phyloP scores from a whole-genome alignment of 2,888 invertebrate species.

The Sepiola atlantica region DNA sequence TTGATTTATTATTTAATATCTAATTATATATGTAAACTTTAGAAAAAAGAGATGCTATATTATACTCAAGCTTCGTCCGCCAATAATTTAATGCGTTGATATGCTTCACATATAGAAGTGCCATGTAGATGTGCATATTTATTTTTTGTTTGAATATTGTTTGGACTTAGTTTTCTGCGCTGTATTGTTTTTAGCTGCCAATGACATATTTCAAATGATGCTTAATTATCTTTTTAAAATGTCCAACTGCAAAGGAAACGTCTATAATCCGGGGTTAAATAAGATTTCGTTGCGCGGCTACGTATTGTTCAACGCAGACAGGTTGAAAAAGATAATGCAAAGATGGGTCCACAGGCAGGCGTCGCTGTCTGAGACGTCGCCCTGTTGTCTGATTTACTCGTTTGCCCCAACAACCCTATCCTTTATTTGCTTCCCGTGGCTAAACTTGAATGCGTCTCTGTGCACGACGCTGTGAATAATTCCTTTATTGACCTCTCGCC shows the following conservation, averaged over 20 bases:
- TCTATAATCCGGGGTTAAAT: neutral
- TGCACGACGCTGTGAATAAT: slow-evolving; percentile 32
- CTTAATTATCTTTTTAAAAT: neutral
- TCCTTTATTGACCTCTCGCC: neutral
- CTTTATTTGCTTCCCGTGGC: neutral
- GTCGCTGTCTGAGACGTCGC: neutral
- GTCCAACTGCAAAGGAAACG: neutral
- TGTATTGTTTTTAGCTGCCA: too few relatives aligned
- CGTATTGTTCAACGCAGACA: neutral
- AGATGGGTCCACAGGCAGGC: neutral
- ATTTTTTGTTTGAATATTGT: too few relatives aligned
- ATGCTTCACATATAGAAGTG: too few relatives aligned
- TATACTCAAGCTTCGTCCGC: too few relatives aligned
- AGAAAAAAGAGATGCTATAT: too few relatives aligned
- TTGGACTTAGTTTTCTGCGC: too few relatives aligned
- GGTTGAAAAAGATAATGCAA: slow-evolving; percentile 9
- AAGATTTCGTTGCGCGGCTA: neutral
- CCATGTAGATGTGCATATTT: too few relatives aligned
- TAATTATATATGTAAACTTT: too few relatives aligned
- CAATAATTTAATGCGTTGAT: too few relatives aligned
- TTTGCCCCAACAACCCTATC: too few relatives aligned
- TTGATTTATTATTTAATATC: too few relatives aligned
- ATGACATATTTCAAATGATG: neutral
- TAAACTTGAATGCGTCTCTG: neutral
- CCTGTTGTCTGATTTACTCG: neutral